Base-by-base conservation (phyloP, 2,797 vertebrate species). In the Austrolebias charrua region DNA sequence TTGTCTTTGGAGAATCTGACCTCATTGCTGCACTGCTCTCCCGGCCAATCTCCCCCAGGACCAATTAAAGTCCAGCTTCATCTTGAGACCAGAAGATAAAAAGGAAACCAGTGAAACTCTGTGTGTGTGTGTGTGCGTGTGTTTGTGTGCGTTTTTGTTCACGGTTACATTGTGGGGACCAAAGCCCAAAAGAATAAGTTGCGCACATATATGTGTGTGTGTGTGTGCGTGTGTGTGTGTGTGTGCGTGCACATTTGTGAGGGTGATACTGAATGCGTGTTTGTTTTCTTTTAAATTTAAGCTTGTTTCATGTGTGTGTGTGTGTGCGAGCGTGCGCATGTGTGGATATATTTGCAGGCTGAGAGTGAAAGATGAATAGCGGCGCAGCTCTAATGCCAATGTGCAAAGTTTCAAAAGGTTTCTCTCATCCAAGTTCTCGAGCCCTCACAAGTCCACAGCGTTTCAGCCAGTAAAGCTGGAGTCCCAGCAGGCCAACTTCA, bases 71-170 rank as follows among this genome's bases (percentile, higher is more conserved):
- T 90, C 88, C 90, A 82, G 94, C 92, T 92, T 94, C 94, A 94
- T 95, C 95, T 96, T 88, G 88, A 91, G 94, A 93, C 93, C 93
- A 91, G 86, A 91, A 95, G 94, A 97, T 97, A 93, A 96, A 98
- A 97, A 94, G 94, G 87, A 89, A 84, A 83, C 85, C 85, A 85
- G 59, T 84, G 69, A 40, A 74, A 68, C 60, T 71, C 15, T 57
- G 38, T 51, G 19, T n/a, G n/a, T n/a, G n/a, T n/a, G n/a, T n/a
- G n/a, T n/a, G n/a, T n/a, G n/a, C n/a, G n/a, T n/a, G n/a, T n/a
- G n/a, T n/a, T n/a, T n/a, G n/a, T n/a, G n/a, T n/a, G n/a, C n/a
- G n/a, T n/a, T n/a, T n/a, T n/a, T n/a, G n/a, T n/a, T n/a, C n/a
- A n/a, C n/a, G n/a, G n/a, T n/a, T n/a, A n/a, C n/a, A n/a, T n/a